Evolutionary conservation across 2,888 invertebrate species (phyloP), one percentile per base, ranked within the genome.

Genomic region (Augochlorella aurata): DNA sequence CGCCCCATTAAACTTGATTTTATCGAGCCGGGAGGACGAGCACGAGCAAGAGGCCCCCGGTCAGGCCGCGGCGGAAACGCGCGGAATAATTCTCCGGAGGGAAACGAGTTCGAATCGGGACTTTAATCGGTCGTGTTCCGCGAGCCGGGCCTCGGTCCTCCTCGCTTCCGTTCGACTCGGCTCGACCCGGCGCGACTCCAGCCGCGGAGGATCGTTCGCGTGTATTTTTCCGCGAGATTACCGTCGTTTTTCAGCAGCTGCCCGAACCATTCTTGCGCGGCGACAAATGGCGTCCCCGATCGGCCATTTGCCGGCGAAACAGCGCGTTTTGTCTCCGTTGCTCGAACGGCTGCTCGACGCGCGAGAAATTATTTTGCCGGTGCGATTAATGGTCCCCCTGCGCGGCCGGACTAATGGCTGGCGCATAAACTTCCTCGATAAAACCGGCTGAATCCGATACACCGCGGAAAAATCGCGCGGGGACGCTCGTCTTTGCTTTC

Each of bases 221-320:
- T 82, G 82, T 81, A 87, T 87, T 89, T 87, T 87, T 87, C 79
- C 70, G 82, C 83, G 79, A 83, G 83, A 89, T 88, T 87, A 86
- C 87, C 74, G 80, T 79, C 85, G 85, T 84, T 88, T 87, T 85
- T 88, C 85, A 86, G 65, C 80, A 73, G 77, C 81, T 76, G 84
- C 79, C 84, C 81, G 75, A 79, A 80, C 82, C 82, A 81, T 83
- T 85, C 82, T 82, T 83, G 86, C 84, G 61, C 78, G 67, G 74
- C 81, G 73, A 88, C 89, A 91, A 90, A 90, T 90, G 83, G 85
- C 84, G 79, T 87, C 85, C 86, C 89, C 82, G 90, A 91, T 90
- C 89, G 87, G 79, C 87, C 89, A 89, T 90, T 87, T 16, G 86
- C 82, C 70, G 83, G 67, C 77, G 75, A 82, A 89, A 87, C 85